Percentiles rank a stretch among this genome's conserved stretches.
phyloP scores from a whole-genome alignment of 2,888 invertebrate genomes.

The Leistus spinibarbis region DNA sequence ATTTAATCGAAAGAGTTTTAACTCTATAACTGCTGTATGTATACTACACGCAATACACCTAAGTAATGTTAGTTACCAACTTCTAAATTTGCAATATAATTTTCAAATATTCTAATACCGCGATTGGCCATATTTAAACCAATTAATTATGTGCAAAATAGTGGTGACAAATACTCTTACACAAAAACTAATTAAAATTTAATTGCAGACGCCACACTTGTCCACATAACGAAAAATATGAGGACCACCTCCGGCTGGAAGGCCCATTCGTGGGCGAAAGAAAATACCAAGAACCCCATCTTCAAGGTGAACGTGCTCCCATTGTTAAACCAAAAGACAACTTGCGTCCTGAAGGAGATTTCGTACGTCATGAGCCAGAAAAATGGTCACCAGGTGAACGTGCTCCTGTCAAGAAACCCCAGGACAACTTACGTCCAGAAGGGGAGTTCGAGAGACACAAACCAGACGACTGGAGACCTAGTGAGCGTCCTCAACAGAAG shows the following conservation, averaged over 20 bases:
- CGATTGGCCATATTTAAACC: background rate
- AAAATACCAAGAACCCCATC: constrained; percentile 59
- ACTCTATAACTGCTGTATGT: background rate
- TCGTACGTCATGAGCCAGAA: constrained; percentile 57
- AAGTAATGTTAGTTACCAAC: too few species aligned
- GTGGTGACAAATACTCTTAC: background rate
- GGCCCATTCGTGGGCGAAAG: constrained; percentile 65
- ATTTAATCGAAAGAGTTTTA: background rate
- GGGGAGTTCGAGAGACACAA: constrained; percentile 63
- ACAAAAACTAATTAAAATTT: constrained; percentile 12
- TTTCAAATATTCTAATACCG: background rate
- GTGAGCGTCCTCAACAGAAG: constrained; percentile 55
- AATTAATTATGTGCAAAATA: background rate
- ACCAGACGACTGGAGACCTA: constrained; percentile 54
- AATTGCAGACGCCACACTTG: constrained; percentile 78
- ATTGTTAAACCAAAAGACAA: constrained; percentile 57
- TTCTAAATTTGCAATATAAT: too few species aligned
- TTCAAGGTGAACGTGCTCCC: constrained; percentile 54
- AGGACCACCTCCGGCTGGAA: constrained; percentile 74
- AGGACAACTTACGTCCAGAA: constrained; percentile 66
- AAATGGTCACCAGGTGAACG: constrained; percentile 62
- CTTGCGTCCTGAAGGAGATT: constrained; percentile 62
- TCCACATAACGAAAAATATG: constrained; percentile 68
- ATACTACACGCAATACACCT: too few species aligned
- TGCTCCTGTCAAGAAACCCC: constrained; percentile 61